Evolutionary conservation across 2,113 vertebrate species (phyloP), one percentile per base, ranked within the genome.

Genomic region (Menura novaehollandiae): DNA sequence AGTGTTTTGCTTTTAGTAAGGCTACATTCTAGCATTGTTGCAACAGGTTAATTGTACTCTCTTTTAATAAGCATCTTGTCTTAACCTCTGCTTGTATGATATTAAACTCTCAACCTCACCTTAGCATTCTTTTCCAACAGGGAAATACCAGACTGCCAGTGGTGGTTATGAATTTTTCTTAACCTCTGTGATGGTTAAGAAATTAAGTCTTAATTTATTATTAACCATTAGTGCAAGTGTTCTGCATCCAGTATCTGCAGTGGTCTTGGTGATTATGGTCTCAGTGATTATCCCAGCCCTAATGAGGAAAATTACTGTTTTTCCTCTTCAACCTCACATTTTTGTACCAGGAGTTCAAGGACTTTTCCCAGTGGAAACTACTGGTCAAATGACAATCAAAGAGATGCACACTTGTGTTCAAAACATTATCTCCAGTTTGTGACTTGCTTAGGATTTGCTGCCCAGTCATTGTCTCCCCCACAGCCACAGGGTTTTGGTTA

Each of bases 31-130:
- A 83, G 39, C 66, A 68, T 17, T 88, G 84, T 59, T 88, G 64
- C 71, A 91, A 81, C 53, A 86, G 59, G 75, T 75, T 93, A 94
- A 97, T 95, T 88, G 59, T 37, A 66, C 88, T 80, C 81, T 68
- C 16, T 59, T 95, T 81, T 95, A 93, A 93, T 92, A 93, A 95
- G 79, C n/a, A 76, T 78, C 55, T 92, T 91, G 73, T 56, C 91
- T 95, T 93, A 95, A 95, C 85, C 73, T 94, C 69, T 84, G 62
- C 72, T 90, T 92, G 46, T 91, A 46, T 46, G 28, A 86, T 56
- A 85, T 87, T 86, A 95, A 96, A 93, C 89, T 79, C 63, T 76
- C 67, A 89, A 63, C 68, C 62, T 95, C 78, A 81, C 27, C 47
- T 73, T 41, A 5, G 5, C 24, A 24, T 60, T 51, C 49, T 76